These are phyloP conservation scores for Mizuhopecten yessoensis DNA, from an alignment of 1,140 invertebrate genomes.

Conservation along the genomic window DNA sequence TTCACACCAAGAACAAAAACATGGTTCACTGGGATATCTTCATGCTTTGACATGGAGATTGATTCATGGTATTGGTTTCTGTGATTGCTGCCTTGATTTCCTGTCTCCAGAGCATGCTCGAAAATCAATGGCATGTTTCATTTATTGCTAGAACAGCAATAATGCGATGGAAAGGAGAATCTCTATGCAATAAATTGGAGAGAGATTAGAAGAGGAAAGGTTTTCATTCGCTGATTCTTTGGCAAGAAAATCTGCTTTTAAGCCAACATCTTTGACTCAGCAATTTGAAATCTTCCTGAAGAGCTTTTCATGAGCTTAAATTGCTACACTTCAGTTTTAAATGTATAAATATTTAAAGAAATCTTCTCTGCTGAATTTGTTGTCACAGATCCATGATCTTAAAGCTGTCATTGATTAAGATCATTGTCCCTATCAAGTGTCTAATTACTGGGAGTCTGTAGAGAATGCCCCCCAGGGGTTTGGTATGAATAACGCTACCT, in stretches of 20 bases:
- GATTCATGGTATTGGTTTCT: background rate
- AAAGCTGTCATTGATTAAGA: background rate
- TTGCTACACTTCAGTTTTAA: background rate
- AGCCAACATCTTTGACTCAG: background rate
- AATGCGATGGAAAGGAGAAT: background rate
- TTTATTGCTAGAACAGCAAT: background rate
- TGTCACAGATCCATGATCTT: background rate
- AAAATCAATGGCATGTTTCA: conserved; percentile 5
- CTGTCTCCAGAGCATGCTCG: background rate
- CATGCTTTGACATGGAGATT: background rate
- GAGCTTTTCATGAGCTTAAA: background rate
- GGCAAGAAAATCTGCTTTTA: background rate
- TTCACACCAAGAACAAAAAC: background rate
- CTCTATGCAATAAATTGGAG: background rate
- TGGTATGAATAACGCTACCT: no score
- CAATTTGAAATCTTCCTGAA: background rate
- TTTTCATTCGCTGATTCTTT: background rate
- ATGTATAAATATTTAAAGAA: background rate
- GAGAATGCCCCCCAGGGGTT: background rate
- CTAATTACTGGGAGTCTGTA: background rate
- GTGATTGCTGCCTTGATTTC: background rate
- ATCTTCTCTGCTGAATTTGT: background rate
- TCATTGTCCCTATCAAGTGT: background rate
- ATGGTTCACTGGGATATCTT: background rate
- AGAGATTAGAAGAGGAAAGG: background rate